These are phyloP conservation scores for Glaucopsyche alexis DNA, from an alignment of 2,888 invertebrate genomes.

Conservation along the genomic window DNA sequence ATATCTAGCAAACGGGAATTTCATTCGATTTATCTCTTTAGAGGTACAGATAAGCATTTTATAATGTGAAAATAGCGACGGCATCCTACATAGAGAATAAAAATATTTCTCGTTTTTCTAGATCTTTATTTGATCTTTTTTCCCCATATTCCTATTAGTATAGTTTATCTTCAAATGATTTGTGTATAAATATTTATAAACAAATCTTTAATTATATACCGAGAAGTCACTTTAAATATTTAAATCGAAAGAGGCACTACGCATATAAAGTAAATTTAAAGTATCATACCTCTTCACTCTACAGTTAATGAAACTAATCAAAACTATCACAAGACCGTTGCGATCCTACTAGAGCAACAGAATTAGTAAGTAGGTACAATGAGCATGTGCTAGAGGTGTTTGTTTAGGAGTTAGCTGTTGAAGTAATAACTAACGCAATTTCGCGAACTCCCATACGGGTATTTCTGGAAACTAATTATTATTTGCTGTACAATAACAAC, in stretches of 20 bases:
- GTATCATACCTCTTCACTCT: not conserved
- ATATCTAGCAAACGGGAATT: not conserved
- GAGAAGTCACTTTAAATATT: not conserved
- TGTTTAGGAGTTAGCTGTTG: conserved; percentile 5
- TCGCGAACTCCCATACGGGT: not conserved
- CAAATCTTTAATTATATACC: too few relatives aligned
- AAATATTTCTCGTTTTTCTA: too few relatives aligned
- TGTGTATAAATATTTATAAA: too few relatives aligned
- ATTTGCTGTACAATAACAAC: conserved; percentile 13
- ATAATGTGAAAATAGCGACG: too few relatives aligned
- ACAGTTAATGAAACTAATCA: conserved; percentile 19
- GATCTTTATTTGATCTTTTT: too few relatives aligned
- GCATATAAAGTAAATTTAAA: not conserved
- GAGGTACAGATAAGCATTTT: too few relatives aligned
- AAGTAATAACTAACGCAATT: conserved; percentile 11
- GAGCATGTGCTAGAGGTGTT: not conserved
- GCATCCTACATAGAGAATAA: too few relatives aligned
- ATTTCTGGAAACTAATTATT: conserved; percentile 23
- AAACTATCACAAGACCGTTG: conserved; percentile 1
- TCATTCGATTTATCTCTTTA: not conserved
- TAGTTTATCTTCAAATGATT: too few relatives aligned
- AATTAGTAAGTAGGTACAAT: conserved; percentile 12
- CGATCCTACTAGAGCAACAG: conserved; percentile 15
- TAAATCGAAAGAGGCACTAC: not conserved
- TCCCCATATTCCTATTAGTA: too few relatives aligned